phyloP scores from a whole-genome alignment of 1,140 invertebrate genomes.

The Tetranychus urticae region DNA sequence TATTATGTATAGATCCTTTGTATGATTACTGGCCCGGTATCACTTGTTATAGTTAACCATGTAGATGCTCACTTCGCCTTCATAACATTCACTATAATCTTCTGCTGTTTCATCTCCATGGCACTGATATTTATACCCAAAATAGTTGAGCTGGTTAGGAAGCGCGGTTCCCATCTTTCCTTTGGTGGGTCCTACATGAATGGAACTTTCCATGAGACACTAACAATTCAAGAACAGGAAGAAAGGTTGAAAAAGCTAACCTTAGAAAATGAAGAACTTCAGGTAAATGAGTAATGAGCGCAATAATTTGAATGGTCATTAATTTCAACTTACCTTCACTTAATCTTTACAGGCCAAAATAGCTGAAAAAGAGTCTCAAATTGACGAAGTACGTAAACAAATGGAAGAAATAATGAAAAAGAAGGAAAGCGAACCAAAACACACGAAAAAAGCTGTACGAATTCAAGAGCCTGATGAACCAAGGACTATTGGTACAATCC shows the following conservation, averaged over 20 bases:
- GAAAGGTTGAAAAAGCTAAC: slow-evolving; percentile 79
- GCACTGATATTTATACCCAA: slow-evolving; percentile 88
- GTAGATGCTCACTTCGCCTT: slow-evolving; percentile 94
- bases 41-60: slow-evolving; percentile 74
- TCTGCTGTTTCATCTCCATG: slow-evolving; percentile 91
- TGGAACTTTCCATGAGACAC: slow-evolving; percentile 31
- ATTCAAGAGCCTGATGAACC: slow-evolving; percentile 9
- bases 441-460: slow-evolving; percentile 6
- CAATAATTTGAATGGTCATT: background rate
- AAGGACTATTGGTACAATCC: background rate
- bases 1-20: slow-evolving; percentile 39
- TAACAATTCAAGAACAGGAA: slow-evolving; percentile 78
- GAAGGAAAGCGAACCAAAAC: background rate
- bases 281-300: slow-evolving; percentile 18
- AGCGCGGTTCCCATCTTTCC: slow-evolving; percentile 13
- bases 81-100: slow-evolving; percentile 75
- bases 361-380: slow-evolving; percentile 14
- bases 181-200: slow-evolving; percentile 11
- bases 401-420: slow-evolving; percentile 9
- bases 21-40: slow-evolving; percentile 86
- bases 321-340: background rate
- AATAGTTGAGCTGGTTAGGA: slow-evolving; percentile 26
- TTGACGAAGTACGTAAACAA: slow-evolving; percentile 11
- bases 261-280: slow-evolving; percentile 81
- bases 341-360: slow-evolving; percentile 1